Percentiles rank a stretch among this genome's conserved stretches.
Evolutionary conservation across 2,113 vertebrate species (phyloP).

Genomic region (Equus quagga): DNA sequence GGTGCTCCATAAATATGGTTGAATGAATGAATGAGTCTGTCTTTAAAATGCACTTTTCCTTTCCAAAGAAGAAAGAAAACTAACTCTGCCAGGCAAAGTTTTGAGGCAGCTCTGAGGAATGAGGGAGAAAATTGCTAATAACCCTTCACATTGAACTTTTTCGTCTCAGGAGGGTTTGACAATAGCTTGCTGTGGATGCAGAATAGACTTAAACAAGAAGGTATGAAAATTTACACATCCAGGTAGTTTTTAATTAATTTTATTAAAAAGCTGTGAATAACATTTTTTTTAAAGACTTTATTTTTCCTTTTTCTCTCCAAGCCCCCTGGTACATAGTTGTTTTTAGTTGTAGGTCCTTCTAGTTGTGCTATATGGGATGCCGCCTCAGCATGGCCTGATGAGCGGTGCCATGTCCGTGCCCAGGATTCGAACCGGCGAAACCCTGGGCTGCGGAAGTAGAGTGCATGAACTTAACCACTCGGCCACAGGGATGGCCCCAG

Average conservation of each 20-base stretch:
- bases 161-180: neutral
- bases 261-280: neutral
- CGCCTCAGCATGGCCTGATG: no score
- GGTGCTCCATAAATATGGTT: neutral
- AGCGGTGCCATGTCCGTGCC: no score
- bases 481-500: no score
- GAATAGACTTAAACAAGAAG: neutral
- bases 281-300: no score
- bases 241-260: neutral
- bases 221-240: neutral
- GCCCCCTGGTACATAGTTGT: no score
- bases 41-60: neutral
- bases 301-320: no score
- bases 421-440: no score
- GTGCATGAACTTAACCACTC: no score
- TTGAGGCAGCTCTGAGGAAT: neutral
- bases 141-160: neutral
- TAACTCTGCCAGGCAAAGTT: neutral
- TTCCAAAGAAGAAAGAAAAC: neutral
- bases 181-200: neutral
- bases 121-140: neutral
- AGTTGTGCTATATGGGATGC: no score
- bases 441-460: no score
- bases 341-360: no score
- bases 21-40: neutral